Evolutionary conservation across 2,888 invertebrate genomes (phyloP).

Genomic region (Cistogaster globosa): DNA sequence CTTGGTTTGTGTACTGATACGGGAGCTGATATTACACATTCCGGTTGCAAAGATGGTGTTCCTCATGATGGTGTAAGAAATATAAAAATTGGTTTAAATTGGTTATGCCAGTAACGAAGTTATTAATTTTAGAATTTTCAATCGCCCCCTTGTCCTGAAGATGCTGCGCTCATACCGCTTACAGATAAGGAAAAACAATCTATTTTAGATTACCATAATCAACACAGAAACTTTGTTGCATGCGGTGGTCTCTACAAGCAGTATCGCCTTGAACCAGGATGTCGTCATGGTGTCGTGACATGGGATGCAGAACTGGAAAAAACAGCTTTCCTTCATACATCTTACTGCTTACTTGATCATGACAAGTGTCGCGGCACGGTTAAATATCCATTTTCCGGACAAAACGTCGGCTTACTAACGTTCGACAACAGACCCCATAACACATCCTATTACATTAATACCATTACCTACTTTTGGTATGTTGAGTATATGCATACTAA

Average conservation of each 20-base stretch:
- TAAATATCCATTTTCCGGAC: constrained; percentile 74
- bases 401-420: constrained; percentile 74
- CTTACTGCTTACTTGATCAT: constrained; percentile 75
- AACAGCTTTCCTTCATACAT: constrained; percentile 74
- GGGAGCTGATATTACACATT: neutral
- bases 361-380: constrained; percentile 75
- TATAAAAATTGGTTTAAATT: neutral
- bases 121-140: constrained; percentile 18
- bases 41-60: neutral
- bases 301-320: constrained; percentile 75
- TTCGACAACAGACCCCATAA: neutral
- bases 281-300: constrained; percentile 75
- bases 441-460: neutral
- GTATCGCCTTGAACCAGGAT: constrained; percentile 69
- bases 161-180: constrained; percentile 6
- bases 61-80: neutral
- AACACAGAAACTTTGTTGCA: constrained; percentile 75
- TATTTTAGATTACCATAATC: constrained; percentile 75
- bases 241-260: constrained; percentile 72
- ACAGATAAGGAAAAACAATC: constrained; percentile 33
- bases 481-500: neutral
- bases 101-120: neutral
- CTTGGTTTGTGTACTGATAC: neutral
- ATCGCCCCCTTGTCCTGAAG: constrained; percentile 15
- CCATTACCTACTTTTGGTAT: constrained; percentile 12